These are phyloP conservation scores for Campylomormyrus tamandua DNA, from an alignment of 2,113 vertebrate species.

Conservation along the genomic window DNA sequence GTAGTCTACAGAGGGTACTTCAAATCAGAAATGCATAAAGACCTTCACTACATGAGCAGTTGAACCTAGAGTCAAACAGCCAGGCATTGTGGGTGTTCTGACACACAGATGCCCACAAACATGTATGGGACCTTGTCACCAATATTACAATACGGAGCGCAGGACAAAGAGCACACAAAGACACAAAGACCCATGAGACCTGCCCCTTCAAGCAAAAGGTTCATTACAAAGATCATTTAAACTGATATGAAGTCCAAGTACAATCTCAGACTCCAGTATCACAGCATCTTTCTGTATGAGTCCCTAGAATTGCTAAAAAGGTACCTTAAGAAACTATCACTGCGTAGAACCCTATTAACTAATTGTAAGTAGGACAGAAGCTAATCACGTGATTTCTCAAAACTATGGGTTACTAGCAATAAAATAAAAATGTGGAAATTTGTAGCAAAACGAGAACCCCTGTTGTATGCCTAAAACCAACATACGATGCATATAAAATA, in stretches of 20 bases:
- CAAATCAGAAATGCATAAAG: not conserved
- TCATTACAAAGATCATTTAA: not conserved
- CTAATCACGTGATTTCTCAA: not conserved
- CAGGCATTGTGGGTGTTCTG: not conserved
- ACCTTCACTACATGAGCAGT: not conserved
- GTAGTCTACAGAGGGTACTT: not conserved
- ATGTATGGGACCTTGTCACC: not conserved
- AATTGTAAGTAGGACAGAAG: not conserved
- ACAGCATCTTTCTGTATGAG: not conserved
- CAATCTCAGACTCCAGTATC: not conserved
- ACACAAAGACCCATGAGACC: not conserved
- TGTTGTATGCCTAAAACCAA: not conserved
- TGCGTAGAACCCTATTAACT: not conserved
- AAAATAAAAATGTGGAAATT: not conserved
- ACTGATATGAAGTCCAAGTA: not conserved
- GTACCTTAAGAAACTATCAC: not conserved
- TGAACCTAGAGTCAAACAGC: not conserved
- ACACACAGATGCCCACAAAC: not conserved
- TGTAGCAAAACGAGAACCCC: not conserved
- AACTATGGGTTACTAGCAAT: not conserved
- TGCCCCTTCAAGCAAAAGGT: not conserved
- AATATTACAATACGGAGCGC: not conserved
- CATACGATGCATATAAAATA: not conserved
- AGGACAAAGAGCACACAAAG: constrained; percentile 7
- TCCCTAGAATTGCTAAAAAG: not conserved